A percentile compares a stretch with the other conserved stretches of the same genome.
Conservation (phyloP, 2,888 invertebrate genomes). For the Caenorhabditis virilis region DNA sequence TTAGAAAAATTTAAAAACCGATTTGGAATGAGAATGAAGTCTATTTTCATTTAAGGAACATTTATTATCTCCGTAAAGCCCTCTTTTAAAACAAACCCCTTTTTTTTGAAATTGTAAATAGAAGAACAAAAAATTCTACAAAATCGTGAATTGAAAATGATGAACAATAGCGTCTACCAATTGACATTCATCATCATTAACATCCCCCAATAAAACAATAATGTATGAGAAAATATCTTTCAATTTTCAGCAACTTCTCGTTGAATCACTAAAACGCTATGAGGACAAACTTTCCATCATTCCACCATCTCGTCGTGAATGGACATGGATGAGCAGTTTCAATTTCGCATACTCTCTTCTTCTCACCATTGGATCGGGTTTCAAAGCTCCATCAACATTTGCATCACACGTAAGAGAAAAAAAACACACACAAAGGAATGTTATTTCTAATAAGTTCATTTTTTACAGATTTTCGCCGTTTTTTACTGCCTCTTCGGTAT, state of each 20-base stretch:
- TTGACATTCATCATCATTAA: too few species aligned
- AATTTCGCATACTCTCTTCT: constrained; percentile 64
- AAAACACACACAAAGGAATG: background rate
- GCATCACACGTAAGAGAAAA: constrained; percentile 52
- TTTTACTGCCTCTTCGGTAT: constrained; percentile 62
- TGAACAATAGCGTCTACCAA: too few species aligned
- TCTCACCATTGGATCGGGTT: constrained; percentile 62
- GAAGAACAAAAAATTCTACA: background rate
- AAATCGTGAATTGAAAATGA: background rate
- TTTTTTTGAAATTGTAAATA: too few species aligned
- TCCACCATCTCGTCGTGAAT: constrained; percentile 44
- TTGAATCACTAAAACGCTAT: constrained; percentile 57
- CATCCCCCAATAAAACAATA: too few species aligned
- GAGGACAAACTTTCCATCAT: constrained; percentile 48
- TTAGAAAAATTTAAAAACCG: too few species aligned
- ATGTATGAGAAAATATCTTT: too few species aligned
- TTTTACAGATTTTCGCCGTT: constrained; percentile 58
- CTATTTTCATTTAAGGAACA: too few species aligned
- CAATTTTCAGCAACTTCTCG: constrained; percentile 52
- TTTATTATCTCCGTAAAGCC: too few species aligned
- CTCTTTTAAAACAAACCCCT: too few species aligned
- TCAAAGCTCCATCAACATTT: constrained; percentile 53
- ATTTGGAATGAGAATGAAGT: too few species aligned
- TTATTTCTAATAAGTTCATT: background rate
- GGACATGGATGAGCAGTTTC: constrained; percentile 59